A percentile compares a stretch with the other conserved stretches of the same genome.
Conservation (phyloP, 2,888 invertebrate genomes). For the Xylota sylvarum region DNA sequence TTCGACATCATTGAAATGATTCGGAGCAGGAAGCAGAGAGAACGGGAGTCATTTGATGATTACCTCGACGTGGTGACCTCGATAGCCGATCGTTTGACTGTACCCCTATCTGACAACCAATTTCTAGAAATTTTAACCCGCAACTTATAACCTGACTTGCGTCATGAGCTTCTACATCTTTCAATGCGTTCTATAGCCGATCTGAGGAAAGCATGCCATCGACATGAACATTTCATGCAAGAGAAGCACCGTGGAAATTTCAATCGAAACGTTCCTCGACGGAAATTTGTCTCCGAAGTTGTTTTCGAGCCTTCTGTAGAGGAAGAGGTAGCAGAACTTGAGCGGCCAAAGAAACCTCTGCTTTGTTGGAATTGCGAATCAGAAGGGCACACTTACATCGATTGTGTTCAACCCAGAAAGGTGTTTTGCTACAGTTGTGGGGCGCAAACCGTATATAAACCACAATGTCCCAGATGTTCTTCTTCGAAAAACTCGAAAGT, state of each 20-base stretch:
- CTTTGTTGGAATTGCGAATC: background rate
- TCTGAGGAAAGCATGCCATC: background rate
- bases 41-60: too few species aligned
- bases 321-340: background rate
- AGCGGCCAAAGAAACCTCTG: background rate
- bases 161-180: background rate
- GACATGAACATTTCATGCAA: background rate
- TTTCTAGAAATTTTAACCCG: background rate
- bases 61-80: background rate
- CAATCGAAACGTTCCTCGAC: too few species aligned
- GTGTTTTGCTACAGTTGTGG: conserved; percentile 44
- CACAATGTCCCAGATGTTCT: conserved; percentile 27
- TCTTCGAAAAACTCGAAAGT: conserved; percentile 18
- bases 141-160: background rate
- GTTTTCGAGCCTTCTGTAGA: background rate
- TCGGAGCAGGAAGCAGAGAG: too few species aligned
- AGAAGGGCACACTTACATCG: conserved; percentile 3
- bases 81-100: background rate
- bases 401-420: background rate
- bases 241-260: background rate
- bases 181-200: background rate
- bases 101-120: background rate
- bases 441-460: conserved; percentile 19
- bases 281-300: background rate
- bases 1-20: too few species aligned